Percentiles rank a stretch among this genome's conserved stretches.
These are phyloP conservation scores for Pangasius larnaudii DNA, from an alignment of 2,797 vertebrate species.

Conservation along the genomic window DNA sequence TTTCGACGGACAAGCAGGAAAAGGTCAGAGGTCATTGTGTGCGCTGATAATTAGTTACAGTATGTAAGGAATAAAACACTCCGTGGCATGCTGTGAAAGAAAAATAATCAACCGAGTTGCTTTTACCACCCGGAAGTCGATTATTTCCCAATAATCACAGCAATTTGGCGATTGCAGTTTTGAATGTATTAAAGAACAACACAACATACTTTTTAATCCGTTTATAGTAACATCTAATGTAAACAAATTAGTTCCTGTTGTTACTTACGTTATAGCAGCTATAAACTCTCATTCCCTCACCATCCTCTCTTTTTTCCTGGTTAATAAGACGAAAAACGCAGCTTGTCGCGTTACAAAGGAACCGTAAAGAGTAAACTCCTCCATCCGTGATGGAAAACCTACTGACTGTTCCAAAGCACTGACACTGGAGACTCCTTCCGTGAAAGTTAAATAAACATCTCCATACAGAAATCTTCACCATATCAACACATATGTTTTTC, in stretches of 20 bases:
- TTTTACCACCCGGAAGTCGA: neutral
- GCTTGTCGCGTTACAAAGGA: neutral
- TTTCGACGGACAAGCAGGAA: conserved; percentile 53
- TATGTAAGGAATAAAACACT: neutral
- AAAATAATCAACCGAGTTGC: neutral
- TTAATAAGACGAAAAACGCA: neutral
- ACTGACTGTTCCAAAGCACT: neutral
- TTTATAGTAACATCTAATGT: neutral
- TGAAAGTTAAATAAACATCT: neutral
- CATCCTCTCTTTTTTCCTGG: no score
- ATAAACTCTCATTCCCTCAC: neutral
- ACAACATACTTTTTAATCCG: neutral
- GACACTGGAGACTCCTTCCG: neutral
- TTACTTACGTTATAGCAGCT: neutral
- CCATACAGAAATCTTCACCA: neutral
- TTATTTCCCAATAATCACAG: neutral
- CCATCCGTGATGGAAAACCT: neutral
- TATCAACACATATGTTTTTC: neutral
- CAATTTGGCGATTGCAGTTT: neutral
- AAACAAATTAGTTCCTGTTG: neutral
- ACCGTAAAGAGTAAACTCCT: neutral
- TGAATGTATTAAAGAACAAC: neutral
- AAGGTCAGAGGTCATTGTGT: conserved; percentile 24
- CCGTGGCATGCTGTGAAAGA: neutral
- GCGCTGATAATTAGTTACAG: neutral